Evolutionary conservation across 2,888 invertebrate species (phyloP).

Genomic region (Didymodactylos carnosus): DNA sequence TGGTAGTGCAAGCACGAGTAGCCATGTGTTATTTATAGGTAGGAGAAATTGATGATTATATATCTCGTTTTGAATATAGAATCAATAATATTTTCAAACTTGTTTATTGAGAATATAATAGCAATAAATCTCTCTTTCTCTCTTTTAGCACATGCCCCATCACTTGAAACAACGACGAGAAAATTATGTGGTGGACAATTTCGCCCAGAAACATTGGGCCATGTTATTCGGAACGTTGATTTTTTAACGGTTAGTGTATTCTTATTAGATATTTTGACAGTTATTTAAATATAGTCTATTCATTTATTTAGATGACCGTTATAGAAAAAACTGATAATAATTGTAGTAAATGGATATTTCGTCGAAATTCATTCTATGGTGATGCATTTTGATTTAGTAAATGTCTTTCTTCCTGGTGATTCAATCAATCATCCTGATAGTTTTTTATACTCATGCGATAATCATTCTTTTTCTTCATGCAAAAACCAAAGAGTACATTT

Average conservation of each 20-base stretch:
- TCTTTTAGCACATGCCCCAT: constrained; percentile 72
- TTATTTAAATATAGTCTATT: neutral
- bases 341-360: neutral
- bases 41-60: neutral
- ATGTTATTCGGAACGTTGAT: neutral
- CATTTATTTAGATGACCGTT: neutral
- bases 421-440: no score
- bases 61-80: no score
- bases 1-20: neutral
- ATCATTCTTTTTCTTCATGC: no score
- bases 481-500: no score
- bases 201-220: constrained; percentile 31
- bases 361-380: neutral
- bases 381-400: neutral
- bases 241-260: neutral
- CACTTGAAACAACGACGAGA: constrained; percentile 60
- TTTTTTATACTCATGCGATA: no score
- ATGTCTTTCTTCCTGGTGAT: neutral
- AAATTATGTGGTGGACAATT: constrained; percentile 49
- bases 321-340: neutral
- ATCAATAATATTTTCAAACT: no score
- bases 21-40: neutral
- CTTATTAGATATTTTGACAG: no score
- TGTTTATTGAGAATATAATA: no score
- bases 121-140: no score